Conservation (phyloP, 2,888 invertebrate genomes). For the Tridacna crocea region DNA sequence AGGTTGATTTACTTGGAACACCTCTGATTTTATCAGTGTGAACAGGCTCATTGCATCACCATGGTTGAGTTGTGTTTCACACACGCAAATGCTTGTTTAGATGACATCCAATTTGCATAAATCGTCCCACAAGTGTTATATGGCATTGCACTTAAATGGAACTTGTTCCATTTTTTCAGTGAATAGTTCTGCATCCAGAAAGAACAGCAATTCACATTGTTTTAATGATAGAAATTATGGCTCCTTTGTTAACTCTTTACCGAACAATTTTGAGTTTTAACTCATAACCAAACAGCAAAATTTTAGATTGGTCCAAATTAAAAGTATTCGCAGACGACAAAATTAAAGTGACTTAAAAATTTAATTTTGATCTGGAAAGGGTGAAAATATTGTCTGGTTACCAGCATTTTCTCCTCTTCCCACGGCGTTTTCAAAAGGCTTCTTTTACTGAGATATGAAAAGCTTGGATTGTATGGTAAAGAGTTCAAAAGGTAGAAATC, state of each 20-base stretch:
- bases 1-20: slow-evolving; percentile 17
- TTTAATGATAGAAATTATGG: too few species aligned
- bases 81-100: slow-evolving; percentile 1
- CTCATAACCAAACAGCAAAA: too few species aligned
- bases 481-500: not conserved
- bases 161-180: not conserved
- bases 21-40: slow-evolving; percentile 19
- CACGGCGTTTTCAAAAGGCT: not conserved
- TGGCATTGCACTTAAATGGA: not conserved
- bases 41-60: slow-evolving; percentile 13
- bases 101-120: slow-evolving; percentile 24
- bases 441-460: not conserved
- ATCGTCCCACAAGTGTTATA: slow-evolving; percentile 6
- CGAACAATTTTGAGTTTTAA: too few species aligned
- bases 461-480: not conserved
- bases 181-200: not conserved
- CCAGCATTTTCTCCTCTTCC: not conserved
- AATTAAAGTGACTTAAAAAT: not conserved
- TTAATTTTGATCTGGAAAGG: not conserved
- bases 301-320: too few species aligned
- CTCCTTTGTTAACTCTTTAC: too few species aligned
- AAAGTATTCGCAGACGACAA: not conserved
- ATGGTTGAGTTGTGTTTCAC: slow-evolving; percentile 6
- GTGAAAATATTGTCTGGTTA: not conserved
- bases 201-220: too few species aligned